A percentile compares a stretch with the other conserved stretches of the same genome.
Conservation (phyloP, 1,140 invertebrate genomes). For the Lepidotrigona ventralis region DNA sequence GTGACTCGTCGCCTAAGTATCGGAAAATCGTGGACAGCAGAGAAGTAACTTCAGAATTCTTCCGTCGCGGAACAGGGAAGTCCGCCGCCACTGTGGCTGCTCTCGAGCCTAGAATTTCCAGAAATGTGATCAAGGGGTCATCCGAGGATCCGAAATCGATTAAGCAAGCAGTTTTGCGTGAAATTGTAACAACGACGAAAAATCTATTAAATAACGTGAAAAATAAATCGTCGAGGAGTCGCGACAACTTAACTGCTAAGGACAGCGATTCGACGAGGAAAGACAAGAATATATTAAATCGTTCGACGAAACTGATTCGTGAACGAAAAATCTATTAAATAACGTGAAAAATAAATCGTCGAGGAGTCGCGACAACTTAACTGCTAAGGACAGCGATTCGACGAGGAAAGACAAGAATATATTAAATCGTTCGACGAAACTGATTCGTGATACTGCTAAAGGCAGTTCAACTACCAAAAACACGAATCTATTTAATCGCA, state of each 20-base stretch:
- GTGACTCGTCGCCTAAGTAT: too few relatives aligned
- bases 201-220: not conserved
- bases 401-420: not conserved
- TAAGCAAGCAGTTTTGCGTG: not conserved
- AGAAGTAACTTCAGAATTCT: too few relatives aligned
- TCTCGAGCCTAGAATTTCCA: not conserved
- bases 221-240: slow-evolving; percentile 14
- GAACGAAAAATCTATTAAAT: not conserved
- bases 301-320: too few relatives aligned
- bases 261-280: not conserved
- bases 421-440: slow-evolving; percentile 28
- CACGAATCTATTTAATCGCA: not conserved
- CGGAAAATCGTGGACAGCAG: too few relatives aligned
- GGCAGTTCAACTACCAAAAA: not conserved
- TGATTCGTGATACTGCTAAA: slow-evolving; percentile 43
- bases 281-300: not conserved
- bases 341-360: not conserved
- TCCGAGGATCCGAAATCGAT: not conserved
- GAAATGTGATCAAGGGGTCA: not conserved
- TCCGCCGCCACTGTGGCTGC: slow-evolving; percentile 13
- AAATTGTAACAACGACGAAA: too few relatives aligned
- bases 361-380: not conserved
- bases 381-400: not conserved
- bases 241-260: not conserved
- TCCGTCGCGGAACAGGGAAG: slow-evolving; percentile 23